Base-by-base conservation (phyloP, 2,797 vertebrate genomes). In the Odontamblyopus rebecca region DNA sequence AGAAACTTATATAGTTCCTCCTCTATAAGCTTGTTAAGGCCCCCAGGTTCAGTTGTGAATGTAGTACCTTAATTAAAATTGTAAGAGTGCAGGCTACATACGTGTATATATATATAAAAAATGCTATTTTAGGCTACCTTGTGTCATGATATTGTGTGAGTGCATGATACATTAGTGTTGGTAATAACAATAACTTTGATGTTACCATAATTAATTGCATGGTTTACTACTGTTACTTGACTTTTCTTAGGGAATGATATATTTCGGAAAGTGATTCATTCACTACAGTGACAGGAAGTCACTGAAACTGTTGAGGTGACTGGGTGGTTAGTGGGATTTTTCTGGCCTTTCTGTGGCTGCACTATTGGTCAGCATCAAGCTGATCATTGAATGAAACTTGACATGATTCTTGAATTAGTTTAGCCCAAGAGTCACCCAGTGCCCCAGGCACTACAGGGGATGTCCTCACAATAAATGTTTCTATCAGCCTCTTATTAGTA, bases 281-380 rank as follows among this genome's bases (percentile, higher is more conserved):
- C 23, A 23, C 61, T 38, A 44, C 19, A 41, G 16, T 77, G 27
- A 44, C 54, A 73, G 61, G 38, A 72, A 75, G 35, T 27, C 16
- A 67, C 35, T 82, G 82, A 88, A 90, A 89, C 81, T 79, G 11
- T 30, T 38, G 77, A 29, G 29, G 67, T 68, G 51, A 76, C 4
- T 32, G 11, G 64, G 62, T 65, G 61, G 61, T 59, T 56, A 8
- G 32, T 7, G 85, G 86, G 86, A 85, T 76, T 89, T 92, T 86
- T 83, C 86, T 85, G 87, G 76, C 81, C 83, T 88, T 86, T 88
- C 2, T 60, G 35, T 74, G 27, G 19, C 19, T 67, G 50, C 23
- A 76, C 61, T 5, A 0, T 35, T n/a, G 12, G 44, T 65, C 18
- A 60, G 57, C 57, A 60, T 59, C 1, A 65, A 57, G 16, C 1